Percentiles rank a stretch among this genome's conserved stretches.
Evolutionary conservation across 2,113 vertebrate genomes (phyloP).

Genomic region (Lota lota): DNA sequence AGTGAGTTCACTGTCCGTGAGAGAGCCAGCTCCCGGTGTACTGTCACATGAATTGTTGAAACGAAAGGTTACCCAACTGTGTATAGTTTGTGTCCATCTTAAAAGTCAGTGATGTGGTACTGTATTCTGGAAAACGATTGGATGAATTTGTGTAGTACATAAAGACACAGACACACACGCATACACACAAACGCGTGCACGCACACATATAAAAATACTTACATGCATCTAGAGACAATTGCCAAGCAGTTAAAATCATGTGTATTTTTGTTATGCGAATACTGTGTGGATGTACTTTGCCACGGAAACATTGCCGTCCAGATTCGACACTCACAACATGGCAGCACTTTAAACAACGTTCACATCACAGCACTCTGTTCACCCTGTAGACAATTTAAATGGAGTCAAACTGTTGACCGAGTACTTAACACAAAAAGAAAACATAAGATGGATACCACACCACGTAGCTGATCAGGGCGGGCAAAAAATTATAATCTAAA

Average conservation of each 20-base stretch:
- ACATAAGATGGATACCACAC: neutral
- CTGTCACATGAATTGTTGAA: neutral
- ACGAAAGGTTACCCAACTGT: neutral
- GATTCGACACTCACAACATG: neutral
- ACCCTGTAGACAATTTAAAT: constrained; percentile 7
- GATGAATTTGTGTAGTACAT: neutral
- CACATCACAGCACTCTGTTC: neutral
- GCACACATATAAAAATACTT: constrained; percentile 4
- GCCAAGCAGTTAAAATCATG: neutral
- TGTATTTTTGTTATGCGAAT: neutral
- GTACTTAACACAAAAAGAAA: neutral
- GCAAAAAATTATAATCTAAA: neutral
- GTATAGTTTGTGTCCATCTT: constrained; percentile 11
- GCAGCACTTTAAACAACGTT: neutral
- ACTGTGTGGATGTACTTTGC: neutral
- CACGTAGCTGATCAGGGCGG: neutral
- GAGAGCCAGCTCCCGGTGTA: constrained; percentile 50
- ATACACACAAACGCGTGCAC: neutral
- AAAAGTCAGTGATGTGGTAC: neutral
- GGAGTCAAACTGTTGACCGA: neutral
- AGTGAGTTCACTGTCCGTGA: constrained; percentile 8
- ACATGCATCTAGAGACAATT: neutral
- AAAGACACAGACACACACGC: neutral
- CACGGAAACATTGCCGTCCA: neutral
- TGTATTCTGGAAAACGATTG: neutral